Base-by-base conservation (phyloP, 2,113 vertebrate genomes). In the Calcarius ornatus region DNA sequence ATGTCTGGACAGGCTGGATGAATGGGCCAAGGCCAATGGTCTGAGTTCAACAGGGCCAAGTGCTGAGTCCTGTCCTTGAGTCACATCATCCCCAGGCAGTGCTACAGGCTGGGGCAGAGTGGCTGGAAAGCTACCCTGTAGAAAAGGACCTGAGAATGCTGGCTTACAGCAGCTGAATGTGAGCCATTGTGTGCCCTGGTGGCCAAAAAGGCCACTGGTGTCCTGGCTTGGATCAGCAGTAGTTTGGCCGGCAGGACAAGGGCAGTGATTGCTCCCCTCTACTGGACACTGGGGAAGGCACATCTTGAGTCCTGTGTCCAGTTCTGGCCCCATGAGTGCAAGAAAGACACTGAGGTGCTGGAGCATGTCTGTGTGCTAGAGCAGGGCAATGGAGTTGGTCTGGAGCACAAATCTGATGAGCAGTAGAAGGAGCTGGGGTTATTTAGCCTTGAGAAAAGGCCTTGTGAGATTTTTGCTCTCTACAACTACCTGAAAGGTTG, bases 1-100 rank as follows among this genome's bases (percentile, higher is more conserved):
- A 7, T 2, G 0, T 37, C 27, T 50, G 27, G 59, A 24, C 12
- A 38, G 33, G 25, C 21, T 81, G 27, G 14, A 37, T 88, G 2
- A 2, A 3, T 59, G 23, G 12, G 5, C 42, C 4, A 4, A 31
- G 27, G 31, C 17, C 50, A 24, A 0, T 50, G 28, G 4, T 37
- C 14, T 56, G 63, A 65, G 12, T 76, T 64, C 30, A 65, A 5
- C 7, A 24, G 25, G 22, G 8, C 20, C 11, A 17, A n/a, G 33
- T 38, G 6, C 20, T 0, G 1, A 4, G 27, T 81, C 20, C 24
- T 71, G 59, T 20, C 2, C 2, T 27, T 70, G 15, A 10, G 9
- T 54, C 12, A 20, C 37, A 31, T 27, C 60, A 50, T 23, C 14
- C 20, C 21, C 4, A 4, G 14, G 17, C 35, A 75, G 7, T 1